Evolutionary conservation across 2,113 vertebrate genomes (phyloP).

Genomic region (Pangasianodon hypophthalmus): DNA sequence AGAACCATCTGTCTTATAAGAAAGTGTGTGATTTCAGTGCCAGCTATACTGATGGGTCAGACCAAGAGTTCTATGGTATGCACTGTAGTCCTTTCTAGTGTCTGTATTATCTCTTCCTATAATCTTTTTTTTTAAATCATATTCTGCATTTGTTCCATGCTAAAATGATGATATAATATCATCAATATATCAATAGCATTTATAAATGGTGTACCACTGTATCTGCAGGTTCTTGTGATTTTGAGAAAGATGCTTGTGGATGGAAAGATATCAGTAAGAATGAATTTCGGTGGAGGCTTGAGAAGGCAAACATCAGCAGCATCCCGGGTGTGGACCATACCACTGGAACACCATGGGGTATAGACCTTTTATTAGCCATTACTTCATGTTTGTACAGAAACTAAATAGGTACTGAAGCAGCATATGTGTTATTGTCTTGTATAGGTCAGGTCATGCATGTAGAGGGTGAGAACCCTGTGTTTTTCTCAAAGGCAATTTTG

Average conservation of each 20-base stretch:
- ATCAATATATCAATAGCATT: too few species aligned
- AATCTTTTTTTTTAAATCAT: background rate
- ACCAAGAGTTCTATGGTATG: slow-evolving; percentile 66
- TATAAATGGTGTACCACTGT: background rate
- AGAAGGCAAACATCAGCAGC: slow-evolving; percentile 68
- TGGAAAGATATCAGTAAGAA: slow-evolving; percentile 61
- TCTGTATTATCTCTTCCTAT: background rate
- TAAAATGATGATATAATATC: background rate
- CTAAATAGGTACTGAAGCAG: background rate
- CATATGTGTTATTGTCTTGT: background rate
- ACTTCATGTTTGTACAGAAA: background rate
- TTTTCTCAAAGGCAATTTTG: slow-evolving; percentile 40
- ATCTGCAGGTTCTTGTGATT: slow-evolving; percentile 69
- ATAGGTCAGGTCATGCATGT: slow-evolving; percentile 73
- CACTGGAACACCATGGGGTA: slow-evolving; percentile 66
- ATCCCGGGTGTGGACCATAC: slow-evolving; percentile 72
- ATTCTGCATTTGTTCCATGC: background rate
- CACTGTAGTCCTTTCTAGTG: background rate
- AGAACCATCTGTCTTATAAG: slow-evolving; percentile 43
- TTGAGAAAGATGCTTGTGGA: slow-evolving; percentile 70
- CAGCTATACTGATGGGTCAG: slow-evolving; percentile 58
- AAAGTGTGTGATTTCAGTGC: slow-evolving; percentile 58
- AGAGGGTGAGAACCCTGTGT: background rate
- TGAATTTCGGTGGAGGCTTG: slow-evolving; percentile 60
- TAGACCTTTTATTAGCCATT: background rate